Percentiles rank a stretch among this genome's conserved stretches.
Evolutionary conservation across 1,140 invertebrate genomes (phyloP).

Genomic region (Palaemon carinicauda): DNA sequence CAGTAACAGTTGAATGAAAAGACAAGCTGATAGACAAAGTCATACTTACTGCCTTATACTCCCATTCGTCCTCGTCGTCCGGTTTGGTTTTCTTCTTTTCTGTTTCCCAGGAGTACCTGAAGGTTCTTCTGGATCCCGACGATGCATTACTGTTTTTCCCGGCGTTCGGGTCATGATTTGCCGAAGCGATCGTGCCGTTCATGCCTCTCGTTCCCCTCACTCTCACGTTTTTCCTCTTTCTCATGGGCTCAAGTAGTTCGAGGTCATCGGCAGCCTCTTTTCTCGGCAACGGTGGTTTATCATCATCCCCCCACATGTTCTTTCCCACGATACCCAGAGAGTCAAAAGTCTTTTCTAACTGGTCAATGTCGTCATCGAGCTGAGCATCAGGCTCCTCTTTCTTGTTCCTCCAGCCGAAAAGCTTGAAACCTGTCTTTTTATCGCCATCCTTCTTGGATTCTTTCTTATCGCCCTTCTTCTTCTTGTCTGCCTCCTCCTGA

Average conservation of each 20-base stretch:
- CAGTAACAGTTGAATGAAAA: too few species aligned
- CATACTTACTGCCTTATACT: constrained; percentile 47
- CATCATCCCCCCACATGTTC: constrained; percentile 24
- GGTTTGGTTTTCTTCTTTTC: background rate
- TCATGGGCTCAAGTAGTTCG: constrained; percentile 38
- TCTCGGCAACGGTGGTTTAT: background rate
- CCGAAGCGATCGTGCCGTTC: background rate
- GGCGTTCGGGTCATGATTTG: background rate
- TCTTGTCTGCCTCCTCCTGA: background rate
- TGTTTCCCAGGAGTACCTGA: constrained; percentile 46
- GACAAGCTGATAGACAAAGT: too few species aligned
- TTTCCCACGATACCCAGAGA: constrained; percentile 44
- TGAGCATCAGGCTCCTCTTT: constrained; percentile 30
- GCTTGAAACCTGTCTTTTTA: constrained; percentile 12
- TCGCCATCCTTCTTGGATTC: background rate
- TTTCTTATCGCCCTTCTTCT: background rate
- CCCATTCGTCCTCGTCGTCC: constrained; percentile 48
- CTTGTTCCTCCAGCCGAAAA: constrained; percentile 43
- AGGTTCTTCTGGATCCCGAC: constrained; percentile 29
- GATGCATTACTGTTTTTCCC: background rate
- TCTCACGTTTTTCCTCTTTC: constrained; percentile 25
- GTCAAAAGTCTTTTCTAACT: constrained; percentile 51
- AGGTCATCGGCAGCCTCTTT: constrained; percentile 26
- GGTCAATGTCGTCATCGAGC: constrained; percentile 34
- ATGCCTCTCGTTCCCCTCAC: background rate